Evolutionary conservation across 2,113 vertebrate species (phyloP).

Genomic region (Vulpes vulpes): DNA sequence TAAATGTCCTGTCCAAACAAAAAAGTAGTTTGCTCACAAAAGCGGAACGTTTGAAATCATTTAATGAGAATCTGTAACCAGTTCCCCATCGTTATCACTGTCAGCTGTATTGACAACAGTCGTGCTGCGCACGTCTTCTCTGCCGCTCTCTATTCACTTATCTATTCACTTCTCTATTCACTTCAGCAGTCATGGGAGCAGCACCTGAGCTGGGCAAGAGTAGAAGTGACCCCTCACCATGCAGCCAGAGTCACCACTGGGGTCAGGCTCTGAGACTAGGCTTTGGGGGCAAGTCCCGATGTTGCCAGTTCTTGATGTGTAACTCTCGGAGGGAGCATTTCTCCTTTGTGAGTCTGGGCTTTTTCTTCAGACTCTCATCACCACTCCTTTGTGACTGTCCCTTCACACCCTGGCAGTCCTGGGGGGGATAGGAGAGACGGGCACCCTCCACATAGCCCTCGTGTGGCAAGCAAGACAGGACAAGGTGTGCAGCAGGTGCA

Average conservation of each 20-base stretch:
- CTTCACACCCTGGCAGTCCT: fast-evolving
- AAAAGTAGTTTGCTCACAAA: neutral
- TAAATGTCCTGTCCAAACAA: neutral
- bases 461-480: neutral
- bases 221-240: neutral
- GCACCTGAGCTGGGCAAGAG: neutral
- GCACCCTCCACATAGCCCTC: neutral
- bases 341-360: too few relatives aligned
- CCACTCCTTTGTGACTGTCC: fast-evolving
- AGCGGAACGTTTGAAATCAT: neutral
- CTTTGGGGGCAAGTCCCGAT: fast-evolving
- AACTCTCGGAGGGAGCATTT: neutral
- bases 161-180: too few relatives aligned
- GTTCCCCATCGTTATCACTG: too few relatives aligned
- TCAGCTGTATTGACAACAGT: too few relatives aligned
- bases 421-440: too few relatives aligned
- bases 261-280: fast-evolving
- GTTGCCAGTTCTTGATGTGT: neutral
- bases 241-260: fast-evolving
- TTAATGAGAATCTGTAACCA: too few relatives aligned
- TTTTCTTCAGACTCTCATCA: too few relatives aligned
- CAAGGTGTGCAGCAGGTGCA: too few relatives aligned
- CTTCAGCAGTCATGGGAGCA: neutral
- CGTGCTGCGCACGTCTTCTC: neutral
- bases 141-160: too few relatives aligned